Evolutionary conservation across 2,113 vertebrate genomes (phyloP), one percentile per base, ranked within the genome.

Genomic region (Takifugu bimaculatus): DNA sequence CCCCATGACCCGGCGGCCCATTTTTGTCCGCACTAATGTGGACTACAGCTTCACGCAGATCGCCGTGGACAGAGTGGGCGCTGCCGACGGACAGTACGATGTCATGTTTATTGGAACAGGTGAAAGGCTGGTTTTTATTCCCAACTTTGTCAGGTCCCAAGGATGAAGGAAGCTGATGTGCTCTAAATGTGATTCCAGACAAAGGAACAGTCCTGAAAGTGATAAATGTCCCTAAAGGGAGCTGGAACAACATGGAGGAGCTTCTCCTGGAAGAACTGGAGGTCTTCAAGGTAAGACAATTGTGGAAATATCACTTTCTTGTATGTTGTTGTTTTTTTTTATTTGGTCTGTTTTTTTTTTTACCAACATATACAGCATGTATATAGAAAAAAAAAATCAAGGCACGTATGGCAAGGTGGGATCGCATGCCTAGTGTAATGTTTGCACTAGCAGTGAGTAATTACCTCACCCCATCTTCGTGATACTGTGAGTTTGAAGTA

Each of bases 91-190:
- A 27, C 93, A 95, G 60, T 99, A 98, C 0, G 95, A 98, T 0
- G 96, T 98, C 79, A 96, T 99, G 90, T 98, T 99, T 81, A 94
- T 99, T 0, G 96, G 97, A 75, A 99, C 97, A 92, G 96, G 97
- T 93, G 70, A 57, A 14, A 25, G 0, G 27, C 4, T 9, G 39
- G 15, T 26, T 26, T 10, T 28, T 13, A 25, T 1, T 25, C 7
- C 28, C 28, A 9, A 2, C 5, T 51, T 57, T 7, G 26, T 57
- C 13, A 14, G 1, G 7, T 15, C 32, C 26, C 15, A 1, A 29
- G 1, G 47, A 59, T 13, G 2, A 20, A 26, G 1, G 47, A 5
- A 57, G 13, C 11, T 61, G 0, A 54, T 25, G 2, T 0, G 35
- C 4, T 60, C 5, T 5, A 2, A 28, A 2, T 72, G 13, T 56